Base-by-base conservation (phyloP, 53 echinoderm and acorn worm genomes). In the Henricia sp. region DNA sequence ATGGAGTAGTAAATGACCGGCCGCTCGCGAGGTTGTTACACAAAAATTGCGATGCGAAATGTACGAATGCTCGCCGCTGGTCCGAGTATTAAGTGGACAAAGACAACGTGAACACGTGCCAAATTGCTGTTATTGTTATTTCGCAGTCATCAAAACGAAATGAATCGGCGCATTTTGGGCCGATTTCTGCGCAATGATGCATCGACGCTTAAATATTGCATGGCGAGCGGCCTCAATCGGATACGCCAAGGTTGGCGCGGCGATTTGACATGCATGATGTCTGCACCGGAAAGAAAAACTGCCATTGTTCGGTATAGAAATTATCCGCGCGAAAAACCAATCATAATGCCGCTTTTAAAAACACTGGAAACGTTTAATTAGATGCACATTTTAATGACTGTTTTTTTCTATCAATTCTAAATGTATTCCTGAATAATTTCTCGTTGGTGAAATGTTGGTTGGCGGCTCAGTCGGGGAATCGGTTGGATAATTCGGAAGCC, bases 281-380 rank as follows among this genome's bases (percentile, higher is more conserved):
- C 1, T 24, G 40, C 20, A 19, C 37, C 67, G 3, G 40, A 4
- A 2, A n/a, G 40, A 67, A n/a, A 35, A 52, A 8, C 52, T 41
- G 20, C 53, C 35, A 72, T 72, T 34, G 72, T 37, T 52, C 32
- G 9, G 53, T 20, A 72, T 72, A 52, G 53, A 52, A 35, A 72
- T 52, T 32, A 52, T 25, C 28, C 52, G 17, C 72, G 16, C 14
- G 27, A 13, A 27, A 50, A 51, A 27, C 71, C 32, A 71, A 37
- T 71, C 33, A 50, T 50, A 29, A 50, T 71, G 50, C 14, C 46
- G 32, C 46, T 37, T 1, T 16, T 11, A 60, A 60, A 60, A 28
- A 60, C 19, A 60, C 33, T 10, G 14, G 14, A 10, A 64, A 60
- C 6, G 36, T 21, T 13, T 67, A 67, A 67, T 67, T 67, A 67